phyloP scores from a whole-genome alignment of 2,888 invertebrate species.

The Pinctada fucata region DNA sequence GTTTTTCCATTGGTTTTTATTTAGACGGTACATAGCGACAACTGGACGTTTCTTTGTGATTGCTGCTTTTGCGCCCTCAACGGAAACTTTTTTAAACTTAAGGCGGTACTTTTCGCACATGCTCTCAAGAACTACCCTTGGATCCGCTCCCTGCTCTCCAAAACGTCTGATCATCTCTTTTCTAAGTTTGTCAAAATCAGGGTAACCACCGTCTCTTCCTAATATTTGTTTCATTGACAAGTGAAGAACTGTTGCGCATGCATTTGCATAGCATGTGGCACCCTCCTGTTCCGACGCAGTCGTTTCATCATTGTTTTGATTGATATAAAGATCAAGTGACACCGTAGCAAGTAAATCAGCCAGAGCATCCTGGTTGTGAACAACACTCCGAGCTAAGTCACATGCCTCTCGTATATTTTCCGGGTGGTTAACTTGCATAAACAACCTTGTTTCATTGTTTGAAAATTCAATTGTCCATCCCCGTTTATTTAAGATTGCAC shows the following conservation, averaged over 20 bases:
- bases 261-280: slow-evolving; percentile 38
- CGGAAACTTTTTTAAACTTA: slow-evolving; percentile 7
- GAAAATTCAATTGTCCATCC: slow-evolving; percentile 33
- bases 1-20: slow-evolving; percentile 17
- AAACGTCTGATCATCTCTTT: slow-evolving; percentile 32
- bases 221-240: slow-evolving; percentile 23
- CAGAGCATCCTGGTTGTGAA: slow-evolving; percentile 23
- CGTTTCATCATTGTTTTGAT: slow-evolving; percentile 1
- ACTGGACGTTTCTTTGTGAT: slow-evolving; percentile 31
- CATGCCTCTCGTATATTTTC: slow-evolving; percentile 32
- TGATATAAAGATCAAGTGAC: slow-evolving; percentile 33
- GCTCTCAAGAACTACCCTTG: slow-evolving; percentile 10
- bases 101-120: slow-evolving; percentile 33
- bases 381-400: slow-evolving; percentile 14
- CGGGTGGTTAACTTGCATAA: slow-evolving; percentile 37
- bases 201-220: slow-evolving; percentile 28
- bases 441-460: slow-evolving; percentile 37
- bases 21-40: slow-evolving; percentile 21
- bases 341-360: slow-evolving; percentile 27
- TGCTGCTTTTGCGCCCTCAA: slow-evolving; percentile 25
- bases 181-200: slow-evolving; percentile 25
- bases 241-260: slow-evolving; percentile 8
- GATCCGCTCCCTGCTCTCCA: slow-evolving; percentile 30
- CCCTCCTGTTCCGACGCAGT: slow-evolving; percentile 3
- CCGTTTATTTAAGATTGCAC: slow-evolving; percentile 29